A percentile compares a stretch with the other conserved stretches of the same genome.
phyloP scores from a whole-genome alignment of 2,888 invertebrate species.

The Campaea margaritaria region DNA sequence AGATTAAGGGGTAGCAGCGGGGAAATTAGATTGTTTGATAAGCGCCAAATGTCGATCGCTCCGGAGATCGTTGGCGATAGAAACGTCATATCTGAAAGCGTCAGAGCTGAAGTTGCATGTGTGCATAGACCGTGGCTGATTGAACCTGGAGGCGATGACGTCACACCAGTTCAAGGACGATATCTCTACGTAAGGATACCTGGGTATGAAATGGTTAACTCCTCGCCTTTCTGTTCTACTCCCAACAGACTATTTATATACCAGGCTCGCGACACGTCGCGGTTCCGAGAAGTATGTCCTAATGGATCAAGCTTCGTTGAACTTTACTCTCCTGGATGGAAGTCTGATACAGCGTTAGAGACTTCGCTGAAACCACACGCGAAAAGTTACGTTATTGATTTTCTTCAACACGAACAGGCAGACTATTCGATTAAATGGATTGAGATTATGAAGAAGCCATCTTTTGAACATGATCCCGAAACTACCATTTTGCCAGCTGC shows the following conservation, averaged over 20 bases:
- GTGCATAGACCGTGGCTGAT: slow-evolving; percentile 92
- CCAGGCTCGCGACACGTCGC: slow-evolving; percentile 87
- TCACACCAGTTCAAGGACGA: slow-evolving; percentile 84
- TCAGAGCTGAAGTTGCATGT: slow-evolving; percentile 85
- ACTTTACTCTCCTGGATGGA: slow-evolving; percentile 90
- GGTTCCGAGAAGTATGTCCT: slow-evolving; percentile 88
- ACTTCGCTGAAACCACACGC: slow-evolving; percentile 84
- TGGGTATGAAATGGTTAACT: slow-evolving; percentile 85
- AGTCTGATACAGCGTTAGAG: slow-evolving; percentile 76
- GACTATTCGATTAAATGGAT: slow-evolving; percentile 92
- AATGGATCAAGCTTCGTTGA: slow-evolving; percentile 85
- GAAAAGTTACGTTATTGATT: slow-evolving; percentile 90
- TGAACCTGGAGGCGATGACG: slow-evolving; percentile 90
- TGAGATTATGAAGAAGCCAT: slow-evolving; percentile 89
- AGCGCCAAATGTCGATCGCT: slow-evolving; percentile 74
- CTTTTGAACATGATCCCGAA: slow-evolving; percentile 77
- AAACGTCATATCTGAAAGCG: slow-evolving; percentile 82
- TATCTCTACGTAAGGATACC: slow-evolving; percentile 90
- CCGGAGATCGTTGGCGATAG: slow-evolving; percentile 80
- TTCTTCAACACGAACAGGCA: slow-evolving; percentile 89
- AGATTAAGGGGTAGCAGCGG: slow-evolving; percentile 89
- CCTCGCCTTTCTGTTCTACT: slow-evolving; percentile 86
- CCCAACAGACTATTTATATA: slow-evolving; percentile 90
- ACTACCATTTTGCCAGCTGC: slow-evolving; percentile 81
- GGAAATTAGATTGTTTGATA: slow-evolving; percentile 88